phyloP scores from a whole-genome alignment of 35 echinoderm and acorn worm genomes.

The Eucidaris tribuloides region DNA sequence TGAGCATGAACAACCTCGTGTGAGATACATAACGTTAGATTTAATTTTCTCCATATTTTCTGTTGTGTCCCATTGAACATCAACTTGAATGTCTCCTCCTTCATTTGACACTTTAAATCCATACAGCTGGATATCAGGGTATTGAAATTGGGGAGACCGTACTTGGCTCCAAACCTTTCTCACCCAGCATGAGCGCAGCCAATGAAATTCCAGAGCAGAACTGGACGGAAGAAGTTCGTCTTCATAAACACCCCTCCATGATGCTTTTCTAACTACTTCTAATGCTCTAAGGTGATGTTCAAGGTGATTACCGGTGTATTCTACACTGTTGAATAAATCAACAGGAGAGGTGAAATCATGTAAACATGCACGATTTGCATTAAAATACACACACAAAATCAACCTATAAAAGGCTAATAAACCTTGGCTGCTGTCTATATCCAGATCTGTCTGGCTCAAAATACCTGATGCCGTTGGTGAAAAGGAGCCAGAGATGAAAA shows the following conservation, averaged over 20 bases:
- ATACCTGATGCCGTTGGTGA: no score
- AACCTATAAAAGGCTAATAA: slow-evolving; percentile 35
- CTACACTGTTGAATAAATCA: background rate
- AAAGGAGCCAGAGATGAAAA: slow-evolving; percentile 10
- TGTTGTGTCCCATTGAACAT: slow-evolving; percentile 20
- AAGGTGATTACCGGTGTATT: background rate
- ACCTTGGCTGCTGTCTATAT: background rate
- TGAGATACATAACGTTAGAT: slow-evolving; percentile 17
- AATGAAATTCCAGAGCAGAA: slow-evolving; percentile 6
- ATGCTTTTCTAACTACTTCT: background rate
- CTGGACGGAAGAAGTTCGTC: slow-evolving; percentile 17
- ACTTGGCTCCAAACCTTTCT: background rate
- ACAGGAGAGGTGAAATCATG: background rate
- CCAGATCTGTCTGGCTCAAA: background rate
- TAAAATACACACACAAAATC: slow-evolving; percentile 29
- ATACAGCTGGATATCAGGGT: slow-evolving; percentile 12
- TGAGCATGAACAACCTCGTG: slow-evolving; percentile 11
- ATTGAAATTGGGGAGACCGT: background rate
- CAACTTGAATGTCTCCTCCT: background rate
- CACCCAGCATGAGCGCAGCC: slow-evolving; percentile 19
- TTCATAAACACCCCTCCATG: slow-evolving; percentile 15
- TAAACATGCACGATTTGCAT: background rate
- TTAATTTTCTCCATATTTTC: slow-evolving; percentile 2
- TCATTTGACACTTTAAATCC: background rate
- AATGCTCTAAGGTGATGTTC: background rate